Percentiles rank a stretch among this genome's conserved stretches.
Conservation (phyloP, 2,113 vertebrate species). For the Columba janthina region DNA sequence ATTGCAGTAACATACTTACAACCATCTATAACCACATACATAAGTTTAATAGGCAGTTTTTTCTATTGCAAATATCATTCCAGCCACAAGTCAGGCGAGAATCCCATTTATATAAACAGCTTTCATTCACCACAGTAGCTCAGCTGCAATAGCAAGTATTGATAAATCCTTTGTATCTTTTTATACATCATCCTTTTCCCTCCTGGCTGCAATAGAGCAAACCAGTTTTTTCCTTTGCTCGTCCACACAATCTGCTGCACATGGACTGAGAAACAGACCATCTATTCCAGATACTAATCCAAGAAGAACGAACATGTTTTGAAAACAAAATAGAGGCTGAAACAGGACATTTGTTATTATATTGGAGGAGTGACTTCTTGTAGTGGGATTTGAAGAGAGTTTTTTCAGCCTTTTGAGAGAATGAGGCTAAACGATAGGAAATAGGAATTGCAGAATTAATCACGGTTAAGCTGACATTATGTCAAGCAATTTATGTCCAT, state of each 20-base stretch:
- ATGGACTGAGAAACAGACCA: neutral
- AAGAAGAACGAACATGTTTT: neutral
- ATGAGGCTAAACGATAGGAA: neutral
- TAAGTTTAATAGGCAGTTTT: rapidly evolving
- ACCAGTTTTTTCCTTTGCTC: neutral
- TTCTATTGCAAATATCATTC: neutral
- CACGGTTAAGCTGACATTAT: neutral
- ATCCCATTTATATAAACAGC: neutral
- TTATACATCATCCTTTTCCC: neutral
- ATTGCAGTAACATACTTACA: neutral
- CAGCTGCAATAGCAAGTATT: neutral
- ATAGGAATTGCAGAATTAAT: neutral
- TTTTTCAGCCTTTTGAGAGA: neutral
- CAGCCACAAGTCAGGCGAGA: neutral
- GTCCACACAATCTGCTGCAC: neutral
- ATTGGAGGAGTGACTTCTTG: neutral
- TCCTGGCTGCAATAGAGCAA: neutral
- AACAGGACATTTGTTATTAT: neutral
- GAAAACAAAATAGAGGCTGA: neutral
- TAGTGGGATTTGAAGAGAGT: neutral
- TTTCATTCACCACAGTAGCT: neutral
- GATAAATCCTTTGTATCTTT: neutral
- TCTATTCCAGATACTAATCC: neutral
- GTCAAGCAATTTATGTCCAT: neutral
- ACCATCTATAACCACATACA: rapidly evolving